phyloP scores from a whole-genome alignment of 2,797 vertebrate genomes.

The Tapirus indicus region DNA sequence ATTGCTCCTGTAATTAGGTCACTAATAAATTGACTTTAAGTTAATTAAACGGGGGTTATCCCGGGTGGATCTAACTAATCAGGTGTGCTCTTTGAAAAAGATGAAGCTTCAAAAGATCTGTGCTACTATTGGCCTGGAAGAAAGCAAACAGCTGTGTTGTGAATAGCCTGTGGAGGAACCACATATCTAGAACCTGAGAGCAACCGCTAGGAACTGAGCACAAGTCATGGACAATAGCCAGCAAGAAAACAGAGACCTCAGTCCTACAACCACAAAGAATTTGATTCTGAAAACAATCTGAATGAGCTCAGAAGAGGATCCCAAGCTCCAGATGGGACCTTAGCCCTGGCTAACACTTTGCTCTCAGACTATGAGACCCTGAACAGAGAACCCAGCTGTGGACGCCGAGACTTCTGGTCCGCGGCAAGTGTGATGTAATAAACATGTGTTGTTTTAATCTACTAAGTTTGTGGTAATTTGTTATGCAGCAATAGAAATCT shows the following conservation, averaged over 20 bases:
- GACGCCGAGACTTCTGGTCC: neutral
- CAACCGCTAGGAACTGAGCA: no score
- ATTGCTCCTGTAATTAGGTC: neutral
- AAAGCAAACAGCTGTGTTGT: neutral
- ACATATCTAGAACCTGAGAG: neutral
- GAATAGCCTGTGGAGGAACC: neutral
- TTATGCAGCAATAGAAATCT: neutral
- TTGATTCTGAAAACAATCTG: neutral
- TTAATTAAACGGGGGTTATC: neutral
- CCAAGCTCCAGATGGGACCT: neutral
- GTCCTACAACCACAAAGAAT: neutral
- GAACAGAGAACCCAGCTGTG: neutral
- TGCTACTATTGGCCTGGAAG: neutral
- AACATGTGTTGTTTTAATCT: neutral
- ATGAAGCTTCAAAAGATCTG: neutral
- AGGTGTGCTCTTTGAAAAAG: neutral
- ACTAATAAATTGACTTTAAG: neutral
- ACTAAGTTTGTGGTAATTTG: neutral
- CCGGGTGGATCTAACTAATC: neutral
- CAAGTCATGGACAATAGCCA: neutral
- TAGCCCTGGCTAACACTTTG: neutral
- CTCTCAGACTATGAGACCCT: neutral
- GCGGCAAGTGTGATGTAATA: neutral
- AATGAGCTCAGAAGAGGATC: neutral
- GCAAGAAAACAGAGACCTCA: neutral